phyloP scores from a whole-genome alignment of 2,113 vertebrate species.

The Micronycteris hirsuta region DNA sequence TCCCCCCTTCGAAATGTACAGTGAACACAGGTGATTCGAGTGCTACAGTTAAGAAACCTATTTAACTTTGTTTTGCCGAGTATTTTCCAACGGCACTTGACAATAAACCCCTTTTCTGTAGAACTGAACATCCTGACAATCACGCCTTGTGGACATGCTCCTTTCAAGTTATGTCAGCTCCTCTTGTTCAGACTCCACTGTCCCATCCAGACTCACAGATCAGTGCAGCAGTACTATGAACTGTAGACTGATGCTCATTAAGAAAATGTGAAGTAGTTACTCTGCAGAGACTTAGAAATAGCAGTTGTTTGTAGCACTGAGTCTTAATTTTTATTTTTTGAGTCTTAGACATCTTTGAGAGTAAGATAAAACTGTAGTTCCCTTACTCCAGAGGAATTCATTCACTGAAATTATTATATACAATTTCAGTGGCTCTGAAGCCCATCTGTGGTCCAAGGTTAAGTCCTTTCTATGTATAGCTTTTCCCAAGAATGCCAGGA shows the following conservation, averaged over 20 bases:
- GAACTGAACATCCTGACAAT: neutral
- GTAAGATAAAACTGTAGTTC: neutral
- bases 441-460: neutral
- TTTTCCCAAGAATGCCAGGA: neutral
- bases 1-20: neutral
- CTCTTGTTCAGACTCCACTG: neutral
- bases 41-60: neutral
- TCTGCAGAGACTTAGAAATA: neutral
- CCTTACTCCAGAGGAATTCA: neutral
- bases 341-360: neutral
- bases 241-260: neutral
- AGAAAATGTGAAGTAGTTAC: neutral
- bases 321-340: neutral
- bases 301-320: neutral
- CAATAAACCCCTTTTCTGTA: neutral
- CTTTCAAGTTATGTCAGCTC: neutral
- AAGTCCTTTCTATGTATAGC: neutral
- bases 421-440: neutral
- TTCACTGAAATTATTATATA: neutral
- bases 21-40: neutral
- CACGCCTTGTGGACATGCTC: neutral
- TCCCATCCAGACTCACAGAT: neutral
- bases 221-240: neutral
- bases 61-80: neutral
- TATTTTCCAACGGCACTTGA: neutral